A percentile compares a stretch with the other conserved stretches of the same genome.
These are phyloP conservation scores for Archegozetes longisetosus DNA, from an alignment of 1,140 invertebrate genomes.

Conservation along the genomic window DNA sequence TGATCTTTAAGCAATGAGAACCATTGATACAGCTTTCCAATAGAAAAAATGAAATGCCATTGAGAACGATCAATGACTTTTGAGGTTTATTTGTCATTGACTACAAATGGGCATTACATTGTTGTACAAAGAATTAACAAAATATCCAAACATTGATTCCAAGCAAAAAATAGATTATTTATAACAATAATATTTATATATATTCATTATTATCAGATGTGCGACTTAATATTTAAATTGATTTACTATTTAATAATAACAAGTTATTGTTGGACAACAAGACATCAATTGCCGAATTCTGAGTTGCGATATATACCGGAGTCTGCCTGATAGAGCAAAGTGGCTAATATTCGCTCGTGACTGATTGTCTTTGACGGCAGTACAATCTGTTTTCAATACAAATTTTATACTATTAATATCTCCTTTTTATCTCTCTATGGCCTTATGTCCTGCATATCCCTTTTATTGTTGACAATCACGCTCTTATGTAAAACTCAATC, in stretches of 20 bases:
- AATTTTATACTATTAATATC: too few species aligned
- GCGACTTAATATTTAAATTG: neutral
- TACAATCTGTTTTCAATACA: too few species aligned
- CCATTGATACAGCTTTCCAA: conserved; percentile 16
- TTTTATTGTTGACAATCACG: too few species aligned
- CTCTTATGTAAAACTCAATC: too few species aligned
- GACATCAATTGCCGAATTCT: neutral
- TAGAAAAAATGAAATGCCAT: conserved; percentile 8
- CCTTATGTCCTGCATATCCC: too few species aligned
- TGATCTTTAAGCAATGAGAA: neutral
- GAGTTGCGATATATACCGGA: conserved; percentile 7
- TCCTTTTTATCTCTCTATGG: too few species aligned
- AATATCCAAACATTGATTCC: neutral
- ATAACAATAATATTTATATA: neutral
- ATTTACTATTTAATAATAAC: neutral
- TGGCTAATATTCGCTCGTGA: conserved; percentile 79
- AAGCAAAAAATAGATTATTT: neutral
- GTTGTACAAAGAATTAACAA: neutral
- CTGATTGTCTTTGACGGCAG: conserved; percentile 81
- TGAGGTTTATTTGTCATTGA: conserved; percentile 4
- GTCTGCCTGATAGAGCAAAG: conserved; percentile 60
- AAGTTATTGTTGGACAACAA: neutral
- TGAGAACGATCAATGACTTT: conserved; percentile 10
- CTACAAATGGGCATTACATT: conserved; percentile 13
- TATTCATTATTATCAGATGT: neutral